Evolutionary conservation across 30 jellyfish, hydroid and myxozoan genomes (phyloP).

Genomic region (Pseudorhiza aurosa): DNA sequence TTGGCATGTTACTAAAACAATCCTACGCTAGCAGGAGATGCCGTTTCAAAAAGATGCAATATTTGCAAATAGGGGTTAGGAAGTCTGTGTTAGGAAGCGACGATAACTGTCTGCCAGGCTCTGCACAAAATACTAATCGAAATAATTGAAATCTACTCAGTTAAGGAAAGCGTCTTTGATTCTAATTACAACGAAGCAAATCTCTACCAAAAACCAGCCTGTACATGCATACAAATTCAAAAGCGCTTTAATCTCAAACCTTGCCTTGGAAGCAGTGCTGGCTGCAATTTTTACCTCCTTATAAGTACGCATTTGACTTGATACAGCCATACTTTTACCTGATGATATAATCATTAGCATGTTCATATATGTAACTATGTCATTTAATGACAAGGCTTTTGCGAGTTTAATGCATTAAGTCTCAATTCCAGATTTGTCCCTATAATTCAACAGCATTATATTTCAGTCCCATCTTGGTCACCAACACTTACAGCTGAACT

Average conservation of each 20-base stretch:
- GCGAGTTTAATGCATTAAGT: conserved; percentile 19
- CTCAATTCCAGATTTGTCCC: not conserved
- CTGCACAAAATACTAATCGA: too few relatives aligned
- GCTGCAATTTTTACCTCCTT: too few relatives aligned
- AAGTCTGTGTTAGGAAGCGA: too few relatives aligned
- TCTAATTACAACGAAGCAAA: too few relatives aligned
- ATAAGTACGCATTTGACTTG: conserved; percentile 10
- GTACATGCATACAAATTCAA: not conserved
- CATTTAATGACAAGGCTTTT: conserved; percentile 50
- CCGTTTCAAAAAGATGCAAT: too few relatives aligned
- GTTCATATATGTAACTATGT: conserved; percentile 6
- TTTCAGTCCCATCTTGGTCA: conserved; percentile 84
- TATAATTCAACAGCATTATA: conserved; percentile 1
- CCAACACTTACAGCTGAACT: conserved; percentile 68
- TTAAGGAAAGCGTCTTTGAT: too few relatives aligned
- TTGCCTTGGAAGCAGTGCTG: not conserved
- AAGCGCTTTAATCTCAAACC: not conserved
- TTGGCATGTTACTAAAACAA: too few relatives aligned
- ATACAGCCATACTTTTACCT: conserved; percentile 30
- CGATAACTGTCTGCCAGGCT: too few relatives aligned
- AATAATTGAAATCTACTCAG: too few relatives aligned
- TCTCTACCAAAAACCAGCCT: not conserved
- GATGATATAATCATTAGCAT: conserved; percentile 57
- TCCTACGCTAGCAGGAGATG: too few relatives aligned
- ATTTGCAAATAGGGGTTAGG: too few relatives aligned